These are phyloP conservation scores for Solea senegalensis DNA, from an alignment of 2,113 vertebrate species.

Conservation along the genomic window DNA sequence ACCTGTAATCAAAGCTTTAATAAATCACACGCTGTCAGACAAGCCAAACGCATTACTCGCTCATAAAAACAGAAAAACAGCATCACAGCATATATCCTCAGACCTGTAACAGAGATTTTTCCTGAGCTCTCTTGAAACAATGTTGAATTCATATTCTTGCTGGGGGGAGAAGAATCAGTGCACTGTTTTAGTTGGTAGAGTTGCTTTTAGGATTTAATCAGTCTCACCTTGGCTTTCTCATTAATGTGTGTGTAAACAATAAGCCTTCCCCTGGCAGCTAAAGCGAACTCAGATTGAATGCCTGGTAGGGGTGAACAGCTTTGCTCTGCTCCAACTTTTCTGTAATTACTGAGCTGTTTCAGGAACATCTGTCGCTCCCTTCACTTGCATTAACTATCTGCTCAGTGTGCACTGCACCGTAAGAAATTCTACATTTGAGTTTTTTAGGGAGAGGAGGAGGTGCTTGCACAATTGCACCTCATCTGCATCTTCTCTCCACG, in stretches of 20 bases:
- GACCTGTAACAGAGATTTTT: slow-evolving; percentile 49
- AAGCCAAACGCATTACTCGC: slow-evolving; percentile 51
- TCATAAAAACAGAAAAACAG: slow-evolving; percentile 51
- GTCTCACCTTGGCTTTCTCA: slow-evolving; percentile 71
- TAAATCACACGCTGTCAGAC: slow-evolving; percentile 46
- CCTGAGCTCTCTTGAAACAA: slow-evolving; percentile 49
- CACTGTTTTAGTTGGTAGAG: slow-evolving; percentile 49
- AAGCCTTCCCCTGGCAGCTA: slow-evolving; percentile 66
- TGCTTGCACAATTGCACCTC: slow-evolving; percentile 1
- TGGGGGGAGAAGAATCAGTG: slow-evolving; percentile 45
- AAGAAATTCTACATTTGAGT: slow-evolving; percentile 16
- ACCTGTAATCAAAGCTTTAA: slow-evolving; percentile 47
- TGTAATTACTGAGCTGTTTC: slow-evolving; percentile 79
- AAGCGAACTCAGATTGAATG: slow-evolving; percentile 73
- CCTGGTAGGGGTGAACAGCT: slow-evolving; percentile 69
- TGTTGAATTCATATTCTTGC: slow-evolving; percentile 44
- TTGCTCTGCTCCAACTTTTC: slow-evolving; percentile 60
- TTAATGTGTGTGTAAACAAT: slow-evolving; percentile 77
- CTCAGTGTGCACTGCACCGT: slow-evolving; percentile 20
- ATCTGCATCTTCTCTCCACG: background rate
- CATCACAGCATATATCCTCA: slow-evolving; percentile 22
- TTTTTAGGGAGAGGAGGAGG: slow-evolving; percentile 9
- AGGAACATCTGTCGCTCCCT: slow-evolving; percentile 72
- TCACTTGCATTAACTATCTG: slow-evolving; percentile 41
- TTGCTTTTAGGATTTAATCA: slow-evolving; percentile 72